A percentile compares a stretch with the other conserved stretches of the same genome.
Evolutionary conservation across 92 coral and sea anemone genomes (phyloP).

Genomic region (Metridium senile): DNA sequence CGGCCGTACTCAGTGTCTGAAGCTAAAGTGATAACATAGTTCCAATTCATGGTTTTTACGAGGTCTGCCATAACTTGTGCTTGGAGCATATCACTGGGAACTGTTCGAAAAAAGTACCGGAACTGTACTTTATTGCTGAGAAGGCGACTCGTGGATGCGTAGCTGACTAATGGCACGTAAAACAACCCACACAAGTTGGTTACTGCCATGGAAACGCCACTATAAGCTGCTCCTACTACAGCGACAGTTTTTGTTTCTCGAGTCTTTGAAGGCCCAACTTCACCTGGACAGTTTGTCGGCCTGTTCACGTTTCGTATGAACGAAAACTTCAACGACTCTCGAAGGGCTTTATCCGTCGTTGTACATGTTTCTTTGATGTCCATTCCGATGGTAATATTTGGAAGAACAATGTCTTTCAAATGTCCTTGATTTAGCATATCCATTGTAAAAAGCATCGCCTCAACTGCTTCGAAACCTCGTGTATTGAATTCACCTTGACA

Average conservation of each 20-base stretch:
- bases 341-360: conserved; percentile 82
- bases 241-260: conserved; percentile 60
- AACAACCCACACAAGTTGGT: conserved; percentile 83
- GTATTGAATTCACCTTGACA: conserved; percentile 77
- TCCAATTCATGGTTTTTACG: conserved; percentile 80
- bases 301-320: conserved; percentile 74
- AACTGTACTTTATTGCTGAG: conserved; percentile 77
- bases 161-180: conserved; percentile 78
- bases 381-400: conserved; percentile 84
- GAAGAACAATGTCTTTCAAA: conserved; percentile 69
- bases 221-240: conserved; percentile 85
- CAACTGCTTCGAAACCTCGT: conserved; percentile 90
- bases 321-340: conserved; percentile 81
- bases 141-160: conserved; percentile 82
- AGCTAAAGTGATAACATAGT: conserved; percentile 75
- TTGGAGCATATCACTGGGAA: conserved; percentile 81
- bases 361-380: conserved; percentile 89
- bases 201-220: conserved; percentile 89
- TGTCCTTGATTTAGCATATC: conserved; percentile 81
- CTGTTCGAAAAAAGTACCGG: conserved; percentile 76
- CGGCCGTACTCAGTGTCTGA: conserved; percentile 91
- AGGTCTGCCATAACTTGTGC: conserved; percentile 92
- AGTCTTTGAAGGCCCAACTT: neutral
- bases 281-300: conserved; percentile 55
- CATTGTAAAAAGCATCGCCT: conserved; percentile 84